phyloP scores from a whole-genome alignment of 2,888 invertebrate species.

The Exocentrus adspersus region DNA sequence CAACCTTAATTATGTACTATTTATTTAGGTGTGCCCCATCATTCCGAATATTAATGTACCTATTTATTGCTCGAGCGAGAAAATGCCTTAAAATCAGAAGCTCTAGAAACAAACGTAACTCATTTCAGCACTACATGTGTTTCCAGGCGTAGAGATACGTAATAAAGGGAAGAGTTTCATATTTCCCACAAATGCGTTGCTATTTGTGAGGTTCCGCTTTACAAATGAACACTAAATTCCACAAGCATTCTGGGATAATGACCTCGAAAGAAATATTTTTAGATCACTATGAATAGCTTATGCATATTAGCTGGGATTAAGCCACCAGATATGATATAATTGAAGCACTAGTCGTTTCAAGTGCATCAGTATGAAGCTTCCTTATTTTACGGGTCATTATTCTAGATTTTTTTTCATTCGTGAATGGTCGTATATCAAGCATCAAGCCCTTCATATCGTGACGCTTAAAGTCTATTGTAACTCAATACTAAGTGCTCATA shows the following conservation, averaged over 20 bases:
- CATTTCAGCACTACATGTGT: neutral
- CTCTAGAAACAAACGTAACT: neutral
- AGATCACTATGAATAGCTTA: slow-evolving; percentile 49
- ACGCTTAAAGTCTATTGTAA: no score
- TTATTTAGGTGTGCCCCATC: slow-evolving; percentile 23
- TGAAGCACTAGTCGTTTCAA: neutral
- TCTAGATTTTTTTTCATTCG: no score
- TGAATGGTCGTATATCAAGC: no score
- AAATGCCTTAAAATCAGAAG: slow-evolving; percentile 1
- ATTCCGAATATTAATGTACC: slow-evolving; percentile 23
- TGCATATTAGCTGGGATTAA: slow-evolving; percentile 44
- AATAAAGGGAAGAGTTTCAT: neutral
- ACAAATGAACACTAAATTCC: slow-evolving; percentile 35
- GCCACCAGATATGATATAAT: slow-evolving; percentile 39
- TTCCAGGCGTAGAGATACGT: neutral
- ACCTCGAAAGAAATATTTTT: slow-evolving; percentile 52
- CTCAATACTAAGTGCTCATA: no score
- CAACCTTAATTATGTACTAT: slow-evolving; percentile 25
- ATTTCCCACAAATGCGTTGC: neutral
- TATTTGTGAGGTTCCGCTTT: slow-evolving; percentile 26
- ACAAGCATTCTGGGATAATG: slow-evolving; percentile 46
- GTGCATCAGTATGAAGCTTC: no score
- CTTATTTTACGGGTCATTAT: no score
- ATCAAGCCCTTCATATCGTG: neutral
- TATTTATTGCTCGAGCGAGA: neutral